Evolutionary conservation across 2,113 vertebrate genomes (phyloP), one percentile per base, ranked within the genome.

Genomic region (Sceloporus undulatus): DNA sequence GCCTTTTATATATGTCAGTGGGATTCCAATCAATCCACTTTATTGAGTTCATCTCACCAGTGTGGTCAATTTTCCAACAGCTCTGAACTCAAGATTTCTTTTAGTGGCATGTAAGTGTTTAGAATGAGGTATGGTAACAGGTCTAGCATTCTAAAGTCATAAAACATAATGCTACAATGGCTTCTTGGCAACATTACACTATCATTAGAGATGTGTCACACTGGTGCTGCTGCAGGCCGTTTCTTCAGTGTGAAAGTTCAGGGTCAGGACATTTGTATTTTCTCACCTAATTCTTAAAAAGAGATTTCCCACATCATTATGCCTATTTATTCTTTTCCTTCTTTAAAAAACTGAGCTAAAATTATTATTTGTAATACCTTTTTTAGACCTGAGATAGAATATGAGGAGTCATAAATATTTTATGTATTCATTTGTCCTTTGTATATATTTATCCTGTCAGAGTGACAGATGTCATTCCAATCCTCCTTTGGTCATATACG

Each of bases 11-110:
- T 54, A 59, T 84, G 42, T 21, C 73, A 70, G 80, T 84, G 73
- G 87, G 81, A 83, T 77, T 76, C 87, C 80, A 88, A 68, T 88
- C 87, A 88, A 68, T 88, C 78, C 70, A 81, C 52, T 87, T 82
- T 88, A 77, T 66, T 78, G 62, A 88, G 62, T 83, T 88, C 56
- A 82, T 18, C 71, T 88, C 74, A 52, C 59, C n/a, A 48, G 80
- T 66, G 48, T 77, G 81, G 82, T 88, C 87, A 77, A 70, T 88
- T 83, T 84, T 66, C 62, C 73, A 88, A 54, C 59, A 68, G 62
- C 34, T 59, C 68, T 8, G 68, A 88, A 34, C 59, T 18, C 40
- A 68, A 54, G 40, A 27, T 76, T n/a, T 84, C 62, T 68, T 78
- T 88, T 54, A 83, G 62, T 34, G 68, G 42, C 87, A 77, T 77